Evolutionary conservation across 2,113 vertebrate genomes (phyloP).

Genomic region (Columba livia): DNA sequence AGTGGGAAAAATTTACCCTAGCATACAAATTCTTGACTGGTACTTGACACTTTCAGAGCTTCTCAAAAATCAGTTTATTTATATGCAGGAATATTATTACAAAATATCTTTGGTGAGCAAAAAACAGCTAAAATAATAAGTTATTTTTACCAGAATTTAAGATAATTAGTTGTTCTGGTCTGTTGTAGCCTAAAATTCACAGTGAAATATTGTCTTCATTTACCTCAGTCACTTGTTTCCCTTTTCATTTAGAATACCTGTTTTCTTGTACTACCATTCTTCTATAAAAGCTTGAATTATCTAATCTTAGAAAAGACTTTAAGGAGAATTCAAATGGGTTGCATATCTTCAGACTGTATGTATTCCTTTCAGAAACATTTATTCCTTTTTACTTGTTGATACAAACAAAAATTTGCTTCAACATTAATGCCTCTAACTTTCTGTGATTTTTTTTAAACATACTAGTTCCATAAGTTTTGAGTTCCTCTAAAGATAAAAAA

Average conservation of each 20-base stretch:
- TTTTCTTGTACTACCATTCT: neutral
- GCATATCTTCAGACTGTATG: rapidly evolving
- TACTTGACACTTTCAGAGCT: neutral
- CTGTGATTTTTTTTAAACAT: neutral
- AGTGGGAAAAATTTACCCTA: neutral
- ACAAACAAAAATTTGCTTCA: neutral
- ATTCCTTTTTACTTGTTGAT: neutral
- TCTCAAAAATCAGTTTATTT: neutral
- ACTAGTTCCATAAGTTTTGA: neutral
- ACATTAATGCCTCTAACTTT: neutral
- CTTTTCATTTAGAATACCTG: neutral
- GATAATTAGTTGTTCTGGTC: neutral
- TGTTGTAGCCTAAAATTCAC: neutral
- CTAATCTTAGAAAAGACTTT: neutral
- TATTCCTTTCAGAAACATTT: neutral
- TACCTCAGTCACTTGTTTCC: neutral
- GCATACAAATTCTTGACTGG: neutral
- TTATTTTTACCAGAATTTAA: neutral
- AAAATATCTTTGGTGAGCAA: neutral
- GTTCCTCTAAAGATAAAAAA: neutral
- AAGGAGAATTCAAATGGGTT: neutral
- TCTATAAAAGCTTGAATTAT: neutral
- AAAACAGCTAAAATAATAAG: neutral
- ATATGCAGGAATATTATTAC: neutral
- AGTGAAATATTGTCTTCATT: neutral